Evolutionary conservation across 2,888 invertebrate genomes (phyloP).

Genomic region (Craniophora ligustri): DNA sequence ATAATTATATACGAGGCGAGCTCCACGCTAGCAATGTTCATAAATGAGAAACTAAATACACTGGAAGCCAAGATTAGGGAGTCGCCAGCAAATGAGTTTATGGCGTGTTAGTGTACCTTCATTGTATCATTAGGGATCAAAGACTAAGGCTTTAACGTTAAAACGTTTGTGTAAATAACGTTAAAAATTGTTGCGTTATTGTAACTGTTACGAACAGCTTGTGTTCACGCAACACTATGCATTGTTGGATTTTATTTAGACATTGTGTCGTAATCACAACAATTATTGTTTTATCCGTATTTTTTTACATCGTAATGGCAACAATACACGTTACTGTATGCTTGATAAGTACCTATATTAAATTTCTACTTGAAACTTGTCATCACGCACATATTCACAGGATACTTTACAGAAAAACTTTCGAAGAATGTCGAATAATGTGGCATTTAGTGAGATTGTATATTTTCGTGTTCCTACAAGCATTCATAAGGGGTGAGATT

Average conservation of each 20-base stretch:
- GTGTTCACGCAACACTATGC: slow-evolving; percentile 23
- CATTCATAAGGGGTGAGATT: too few species aligned
- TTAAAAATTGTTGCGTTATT: slow-evolving; percentile 52
- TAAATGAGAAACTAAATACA: slow-evolving; percentile 82
- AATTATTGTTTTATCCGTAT: slow-evolving; percentile 1
- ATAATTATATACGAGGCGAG: slow-evolving; percentile 62
- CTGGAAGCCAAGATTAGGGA: slow-evolving; percentile 74
- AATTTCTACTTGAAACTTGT: too few species aligned
- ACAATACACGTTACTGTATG: not conserved
- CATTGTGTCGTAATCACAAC: slow-evolving; percentile 12
- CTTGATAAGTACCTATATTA: too few species aligned
- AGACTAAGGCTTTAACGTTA: slow-evolving; percentile 61
- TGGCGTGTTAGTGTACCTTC: slow-evolving; percentile 78
- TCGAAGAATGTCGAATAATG: too few species aligned
- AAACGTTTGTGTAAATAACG: slow-evolving; percentile 57
- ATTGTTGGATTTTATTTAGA: slow-evolving; percentile 27
- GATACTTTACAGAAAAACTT: too few species aligned
- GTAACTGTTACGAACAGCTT: slow-evolving; percentile 39
- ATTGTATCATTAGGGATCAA: slow-evolving; percentile 72
- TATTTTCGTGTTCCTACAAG: too few species aligned
- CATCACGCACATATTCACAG: too few species aligned
- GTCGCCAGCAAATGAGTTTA: slow-evolving; percentile 80
- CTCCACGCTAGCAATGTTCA: slow-evolving; percentile 68
- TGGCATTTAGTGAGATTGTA: too few species aligned
- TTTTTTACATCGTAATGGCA: not conserved